Conservation (phyloP, 2,113 vertebrate genomes). For the Poecilia latipinna region DNA sequence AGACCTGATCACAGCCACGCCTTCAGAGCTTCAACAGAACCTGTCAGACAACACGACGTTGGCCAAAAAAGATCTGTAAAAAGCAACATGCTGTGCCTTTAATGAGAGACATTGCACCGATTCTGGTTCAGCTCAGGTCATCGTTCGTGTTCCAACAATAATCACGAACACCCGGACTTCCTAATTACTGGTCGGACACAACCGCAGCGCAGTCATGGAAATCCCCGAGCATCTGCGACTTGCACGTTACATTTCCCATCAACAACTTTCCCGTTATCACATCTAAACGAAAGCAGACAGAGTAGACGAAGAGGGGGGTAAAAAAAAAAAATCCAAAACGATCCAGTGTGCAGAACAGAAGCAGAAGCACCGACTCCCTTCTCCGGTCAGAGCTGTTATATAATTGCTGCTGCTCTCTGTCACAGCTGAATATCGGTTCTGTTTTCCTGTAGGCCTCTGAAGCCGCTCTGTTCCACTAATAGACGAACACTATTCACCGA, state of each 20-base stretch:
- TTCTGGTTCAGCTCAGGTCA: neutral
- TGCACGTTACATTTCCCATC: conserved; percentile 34
- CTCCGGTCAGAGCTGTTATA: conserved; percentile 17
- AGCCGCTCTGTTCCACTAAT: conserved; percentile 58
- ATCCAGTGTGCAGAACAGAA: conserved; percentile 12
- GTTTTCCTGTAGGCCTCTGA: conserved; percentile 65
- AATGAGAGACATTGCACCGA: neutral
- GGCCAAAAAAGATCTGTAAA: neutral
- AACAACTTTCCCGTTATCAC: conserved; percentile 15
- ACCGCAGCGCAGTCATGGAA: conserved; percentile 34
- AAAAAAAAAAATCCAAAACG: neutral
- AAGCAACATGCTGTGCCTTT: neutral
- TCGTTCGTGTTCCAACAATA: too few relatives aligned
- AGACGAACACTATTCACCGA: conserved; percentile 54
- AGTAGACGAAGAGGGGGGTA: neutral
- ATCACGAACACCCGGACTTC: too few relatives aligned
- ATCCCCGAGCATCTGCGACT: conserved; percentile 29
- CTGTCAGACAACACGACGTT: neutral
- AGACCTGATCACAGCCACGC: neutral
- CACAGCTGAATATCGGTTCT: conserved; percentile 37
- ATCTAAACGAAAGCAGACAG: conserved; percentile 30
- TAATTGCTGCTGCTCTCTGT: conserved; percentile 54
- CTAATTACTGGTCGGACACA: neutral
- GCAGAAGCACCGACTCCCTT: conserved; percentile 22
- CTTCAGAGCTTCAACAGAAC: neutral